phyloP scores from a whole-genome alignment of 1,140 invertebrate genomes.

The Drosophila malerkotliana region DNA sequence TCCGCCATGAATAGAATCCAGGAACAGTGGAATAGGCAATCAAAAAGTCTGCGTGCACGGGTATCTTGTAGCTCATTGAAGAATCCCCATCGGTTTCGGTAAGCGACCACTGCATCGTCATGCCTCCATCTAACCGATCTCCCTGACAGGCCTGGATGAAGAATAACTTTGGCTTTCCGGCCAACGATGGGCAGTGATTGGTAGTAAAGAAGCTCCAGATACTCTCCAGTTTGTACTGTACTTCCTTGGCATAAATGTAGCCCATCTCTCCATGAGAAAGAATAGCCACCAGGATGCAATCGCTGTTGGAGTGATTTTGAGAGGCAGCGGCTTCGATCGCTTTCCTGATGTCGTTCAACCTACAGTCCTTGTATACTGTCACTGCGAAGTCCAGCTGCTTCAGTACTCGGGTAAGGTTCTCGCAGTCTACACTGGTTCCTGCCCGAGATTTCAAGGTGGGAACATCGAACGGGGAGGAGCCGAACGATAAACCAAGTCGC shows the following conservation, averaged over 20 bases:
- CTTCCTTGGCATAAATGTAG: conserved; percentile 94
- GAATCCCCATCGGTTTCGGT: conserved; percentile 89
- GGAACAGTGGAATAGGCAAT: conserved; percentile 97
- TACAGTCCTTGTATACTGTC: conserved; percentile 86
- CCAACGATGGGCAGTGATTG: conserved; percentile 92
- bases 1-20: conserved; percentile 97
- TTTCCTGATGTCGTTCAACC: conserved; percentile 87
- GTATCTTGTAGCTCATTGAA: conserved; percentile 91
- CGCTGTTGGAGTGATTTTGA: conserved; percentile 90
- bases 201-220: conserved; percentile 95
- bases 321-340: conserved; percentile 88
- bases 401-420: conserved; percentile 88
- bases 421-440: conserved; percentile 91
- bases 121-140: conserved; percentile 91
- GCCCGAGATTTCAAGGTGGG: conserved; percentile 86
- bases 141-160: conserved; percentile 97
- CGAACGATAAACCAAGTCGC: conserved; percentile 14
- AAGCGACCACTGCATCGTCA: conserved; percentile 84
- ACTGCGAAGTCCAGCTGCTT: conserved; percentile 91
- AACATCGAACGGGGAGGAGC: conserved; percentile 85
- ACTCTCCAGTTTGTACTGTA: conserved; percentile 91
- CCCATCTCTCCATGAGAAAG: conserved; percentile 96
- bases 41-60: conserved; percentile 96
- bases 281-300: conserved; percentile 93
- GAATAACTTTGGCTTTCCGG: conserved; percentile 97